Evolutionary conservation across 2,797 vertebrate species (phyloP), one percentile per base, ranked within the genome.

Genomic region (Alauda arvensis): DNA sequence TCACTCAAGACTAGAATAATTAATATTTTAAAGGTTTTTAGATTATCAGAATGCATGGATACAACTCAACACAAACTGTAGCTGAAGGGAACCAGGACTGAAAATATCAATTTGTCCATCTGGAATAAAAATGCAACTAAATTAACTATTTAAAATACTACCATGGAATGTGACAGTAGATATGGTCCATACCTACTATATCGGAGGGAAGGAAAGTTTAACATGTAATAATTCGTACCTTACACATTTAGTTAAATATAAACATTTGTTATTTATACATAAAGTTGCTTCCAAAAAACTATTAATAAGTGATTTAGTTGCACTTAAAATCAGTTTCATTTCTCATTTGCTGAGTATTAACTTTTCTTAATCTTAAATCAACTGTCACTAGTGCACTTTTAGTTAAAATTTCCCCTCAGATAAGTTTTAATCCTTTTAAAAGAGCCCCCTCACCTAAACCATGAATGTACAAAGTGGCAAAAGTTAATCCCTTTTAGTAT

Each of bases 401-500:
- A 94, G 92, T 96, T 97, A 98, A 98, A 96, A 97, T 98, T 97
- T 94, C 93, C 96, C 98, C 97, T 96, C 96, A 96, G 97, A 96
- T 97, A 90, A 96, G 97, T 96, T 97, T 96, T 95, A 97, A 97
- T 97, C 96, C 95, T 97, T 96, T 98, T 96, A 91, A 61, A 97
- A 97, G 97, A 98, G 97, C 97, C 97, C 98, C 98, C 97, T 98
- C 97, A 98, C 97, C 97, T 97, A 98, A 95, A 97, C 97, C 97
- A 97, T 96, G 98, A 97, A 97, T 96, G 96, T 96, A 97, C 98
- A 97, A 97, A 97, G 98, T 95, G 96, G 95, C 96, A 95, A 96
- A 95, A 95, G 97, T 97, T 97, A 97, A 98, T 99, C 98, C 98
- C 98, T 98, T 98, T 98, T 98, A 98, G 97, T 97, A 98, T 92